A percentile compares a stretch with the other conserved stretches of the same genome.
Conservation (phyloP, 1,140 invertebrate genomes). For the Thrips palmi region DNA sequence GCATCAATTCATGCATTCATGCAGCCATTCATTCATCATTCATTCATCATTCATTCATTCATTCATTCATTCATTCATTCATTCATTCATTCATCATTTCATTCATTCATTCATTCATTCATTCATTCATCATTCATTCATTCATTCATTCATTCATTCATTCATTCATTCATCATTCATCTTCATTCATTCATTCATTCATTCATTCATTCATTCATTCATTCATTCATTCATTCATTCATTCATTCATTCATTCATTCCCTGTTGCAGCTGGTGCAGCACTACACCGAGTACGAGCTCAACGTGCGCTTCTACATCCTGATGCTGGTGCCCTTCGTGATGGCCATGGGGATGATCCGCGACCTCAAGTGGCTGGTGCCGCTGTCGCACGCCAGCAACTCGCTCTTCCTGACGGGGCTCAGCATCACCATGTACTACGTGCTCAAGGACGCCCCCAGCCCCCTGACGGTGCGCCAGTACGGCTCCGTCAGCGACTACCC, state of each 20-base stretch:
- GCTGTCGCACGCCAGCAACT: constrained; percentile 34
- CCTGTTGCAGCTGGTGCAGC: too few species aligned
- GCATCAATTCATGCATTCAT: too few species aligned
- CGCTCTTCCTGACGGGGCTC: constrained; percentile 27
- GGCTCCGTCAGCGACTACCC: constrained; percentile 13
- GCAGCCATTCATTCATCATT: too few species aligned
- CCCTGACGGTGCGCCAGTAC: constrained; percentile 3
- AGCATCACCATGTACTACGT: constrained; percentile 51
- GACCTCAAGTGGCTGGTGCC: constrained; percentile 43
- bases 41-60: too few species aligned
- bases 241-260: constrained; percentile 9
- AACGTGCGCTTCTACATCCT: too few species aligned
- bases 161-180: constrained; percentile 9
- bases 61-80: too few species aligned
- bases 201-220: constrained; percentile 10
- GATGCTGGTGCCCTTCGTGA: constrained; percentile 33
- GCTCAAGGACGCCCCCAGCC: constrained; percentile 23
- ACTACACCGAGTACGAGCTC: too few species aligned
- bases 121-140: too few species aligned
- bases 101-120: too few species aligned
- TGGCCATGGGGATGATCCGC: constrained; percentile 41
- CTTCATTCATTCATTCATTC: too few species aligned
- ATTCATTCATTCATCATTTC: too few species aligned
- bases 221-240: constrained; percentile 9
- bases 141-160: too few species aligned